phyloP scores from a whole-genome alignment of 2,113 vertebrate species.

The Ibidorhyncha struthersii region DNA sequence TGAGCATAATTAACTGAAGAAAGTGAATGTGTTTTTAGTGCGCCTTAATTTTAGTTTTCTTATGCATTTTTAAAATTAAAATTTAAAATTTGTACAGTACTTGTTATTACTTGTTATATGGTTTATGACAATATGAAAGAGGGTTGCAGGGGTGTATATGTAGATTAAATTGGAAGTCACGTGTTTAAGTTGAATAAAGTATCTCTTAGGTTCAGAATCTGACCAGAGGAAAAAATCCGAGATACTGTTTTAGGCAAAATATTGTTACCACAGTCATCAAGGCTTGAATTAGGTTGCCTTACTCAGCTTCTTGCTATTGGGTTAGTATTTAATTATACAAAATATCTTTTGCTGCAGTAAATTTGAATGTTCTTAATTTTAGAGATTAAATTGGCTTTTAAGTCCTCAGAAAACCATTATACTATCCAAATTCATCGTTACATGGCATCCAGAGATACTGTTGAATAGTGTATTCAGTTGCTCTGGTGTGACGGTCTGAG shows the following conservation, averaged over 20 bases:
- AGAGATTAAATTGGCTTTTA: neutral
- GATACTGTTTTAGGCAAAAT: neutral
- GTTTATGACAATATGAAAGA: fast-evolving
- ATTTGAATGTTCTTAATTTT: neutral
- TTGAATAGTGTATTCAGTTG: neutral
- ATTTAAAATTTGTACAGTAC: neutral
- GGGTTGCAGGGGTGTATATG: neutral
- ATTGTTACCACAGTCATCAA: fast-evolving
- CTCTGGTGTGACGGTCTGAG: neutral
- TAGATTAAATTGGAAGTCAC: neutral
- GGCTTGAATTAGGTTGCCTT: neutral
- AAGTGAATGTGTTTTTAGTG: neutral
- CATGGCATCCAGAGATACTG: no score
- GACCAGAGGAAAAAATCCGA: neutral
- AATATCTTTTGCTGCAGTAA: neutral
- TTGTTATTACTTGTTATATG: neutral
- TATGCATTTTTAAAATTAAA: neutral
- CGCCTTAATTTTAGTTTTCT: neutral
- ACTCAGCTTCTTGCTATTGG: neutral
- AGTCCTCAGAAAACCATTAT: neutral
- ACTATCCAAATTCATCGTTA: neutral
- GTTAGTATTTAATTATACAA: neutral
- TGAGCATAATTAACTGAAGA: neutral
- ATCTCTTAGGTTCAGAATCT: neutral
- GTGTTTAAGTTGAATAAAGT: neutral